Evolutionary conservation across 1,140 invertebrate species (phyloP).

Genomic region (Hycleus phaleratus): DNA sequence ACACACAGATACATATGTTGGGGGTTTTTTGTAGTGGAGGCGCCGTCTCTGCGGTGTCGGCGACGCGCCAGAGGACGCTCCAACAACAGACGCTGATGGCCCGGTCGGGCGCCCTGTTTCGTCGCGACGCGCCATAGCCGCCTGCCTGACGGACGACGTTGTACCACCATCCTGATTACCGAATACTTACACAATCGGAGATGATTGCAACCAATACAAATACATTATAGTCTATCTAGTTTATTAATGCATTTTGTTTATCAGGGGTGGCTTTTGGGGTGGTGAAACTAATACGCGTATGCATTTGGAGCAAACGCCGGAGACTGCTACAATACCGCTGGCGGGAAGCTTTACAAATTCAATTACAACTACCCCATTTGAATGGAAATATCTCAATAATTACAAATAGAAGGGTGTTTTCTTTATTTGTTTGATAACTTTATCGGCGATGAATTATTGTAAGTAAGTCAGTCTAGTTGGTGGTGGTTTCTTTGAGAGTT

Average conservation of each 20-base stretch:
- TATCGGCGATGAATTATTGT: no score
- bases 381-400: no score
- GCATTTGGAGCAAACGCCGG: no score
- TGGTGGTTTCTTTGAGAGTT: neutral
- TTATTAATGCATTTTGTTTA: neutral
- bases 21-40: constrained; percentile 21
- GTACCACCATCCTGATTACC: constrained; percentile 18
- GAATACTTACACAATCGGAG: constrained; percentile 22
- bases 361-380: no score
- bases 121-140: constrained; percentile 21
- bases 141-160: constrained; percentile 23
- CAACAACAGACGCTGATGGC: constrained; percentile 20
- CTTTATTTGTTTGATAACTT: no score
- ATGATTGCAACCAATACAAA: constrained; percentile 19
- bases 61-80: constrained; percentile 20
- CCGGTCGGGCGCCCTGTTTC: constrained; percentile 19
- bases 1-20: neutral
- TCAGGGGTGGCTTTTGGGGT: neutral
- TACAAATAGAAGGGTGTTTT: no score
- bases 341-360: no score
- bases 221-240: neutral
- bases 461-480: neutral
- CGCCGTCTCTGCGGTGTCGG: constrained; percentile 22
- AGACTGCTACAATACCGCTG: no score
- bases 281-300: neutral